Evolutionary conservation across 2,888 invertebrate genomes (phyloP).

Genomic region (Tetragonisca angustula): DNA sequence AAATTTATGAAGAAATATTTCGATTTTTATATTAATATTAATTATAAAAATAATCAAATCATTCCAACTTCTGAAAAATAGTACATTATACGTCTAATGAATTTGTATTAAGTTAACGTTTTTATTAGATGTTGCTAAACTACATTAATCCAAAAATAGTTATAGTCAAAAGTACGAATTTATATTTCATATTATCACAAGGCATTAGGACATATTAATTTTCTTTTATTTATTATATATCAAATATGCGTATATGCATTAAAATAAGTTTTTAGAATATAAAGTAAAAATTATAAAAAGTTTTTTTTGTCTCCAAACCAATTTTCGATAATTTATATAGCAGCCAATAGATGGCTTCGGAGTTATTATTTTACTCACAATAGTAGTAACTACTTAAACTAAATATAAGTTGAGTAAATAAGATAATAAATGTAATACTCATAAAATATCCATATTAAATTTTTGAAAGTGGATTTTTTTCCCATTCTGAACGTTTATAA

Average conservation of each 20-base stretch:
- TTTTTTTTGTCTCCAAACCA: too few relatives aligned
- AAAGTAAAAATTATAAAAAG: too few relatives aligned
- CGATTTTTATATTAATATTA: background rate
- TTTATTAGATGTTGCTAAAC: background rate
- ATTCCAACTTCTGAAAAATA: fast-evolving
- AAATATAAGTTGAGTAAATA: background rate
- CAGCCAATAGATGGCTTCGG: background rate
- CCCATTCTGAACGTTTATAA: too few relatives aligned
- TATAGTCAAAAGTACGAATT: background rate
- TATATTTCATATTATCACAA: background rate
- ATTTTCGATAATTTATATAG: too few relatives aligned
- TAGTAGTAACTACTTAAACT: background rate
- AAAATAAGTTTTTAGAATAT: too few relatives aligned
- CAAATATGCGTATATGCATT: too few relatives aligned
- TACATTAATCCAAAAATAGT: background rate
- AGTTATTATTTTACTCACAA: background rate
- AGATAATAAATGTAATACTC: conserved; percentile 12
- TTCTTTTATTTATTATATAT: too few relatives aligned
- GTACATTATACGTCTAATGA: background rate
- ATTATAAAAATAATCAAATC: background rate
- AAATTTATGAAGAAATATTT: background rate
- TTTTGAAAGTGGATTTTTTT: too few relatives aligned
- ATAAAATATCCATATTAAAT: conserved; percentile 32
- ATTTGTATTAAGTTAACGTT: background rate
- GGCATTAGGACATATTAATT: background rate